Evolutionary conservation across 2,888 invertebrate genomes (phyloP), one percentile per base, ranked within the genome.

Genomic region (Ommatoiulus sabulosus): DNA sequence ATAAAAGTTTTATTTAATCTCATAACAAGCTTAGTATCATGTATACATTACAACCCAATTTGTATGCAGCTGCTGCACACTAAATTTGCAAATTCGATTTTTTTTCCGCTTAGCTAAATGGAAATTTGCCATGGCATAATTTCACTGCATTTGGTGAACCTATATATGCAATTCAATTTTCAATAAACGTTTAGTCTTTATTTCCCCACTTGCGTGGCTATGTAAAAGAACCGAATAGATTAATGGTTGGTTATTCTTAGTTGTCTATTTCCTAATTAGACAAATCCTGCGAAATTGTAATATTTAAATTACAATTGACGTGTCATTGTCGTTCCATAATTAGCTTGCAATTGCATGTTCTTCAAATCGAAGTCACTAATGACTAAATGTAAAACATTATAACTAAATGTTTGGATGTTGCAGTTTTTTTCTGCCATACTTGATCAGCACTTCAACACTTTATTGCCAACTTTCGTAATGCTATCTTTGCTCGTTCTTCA

Each of bases 41-140:
- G n/a, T 63, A n/a, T 63, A 52, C 48, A 15, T 17, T 17, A 15
- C 12, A 52, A 63, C 20, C 63, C 20, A 63, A 20, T 12, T 63
- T 63, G n/a, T 20, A 80, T 80, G 35, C 80, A 80, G 12, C 80
- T 80, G 80, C 15, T 15, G 24, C 35, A 24, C 3, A 35, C 35
- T 43, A 7, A 80, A 80, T 43, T 80, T 80, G 80, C 35, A 80
- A 35, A 15, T 80, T 80, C 80, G 35, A 43, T 80, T 80, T 80
- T 80, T 52, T 15, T 35, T 15, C 10, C 35, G 57, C 57, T 57
- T 4, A n/a, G 72, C 10, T 20, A 10, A 35, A 24, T 72, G 35
- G 35, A 43, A 80, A 80, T 80, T 80, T 80, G 80, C 35, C 35
- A 35, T 8, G 35, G 15, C 15, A 35, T 35, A 43, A 15, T 35